Conservation (phyloP, 35 echinoderm and acorn worm genomes). For the Amphiura filiformis region DNA sequence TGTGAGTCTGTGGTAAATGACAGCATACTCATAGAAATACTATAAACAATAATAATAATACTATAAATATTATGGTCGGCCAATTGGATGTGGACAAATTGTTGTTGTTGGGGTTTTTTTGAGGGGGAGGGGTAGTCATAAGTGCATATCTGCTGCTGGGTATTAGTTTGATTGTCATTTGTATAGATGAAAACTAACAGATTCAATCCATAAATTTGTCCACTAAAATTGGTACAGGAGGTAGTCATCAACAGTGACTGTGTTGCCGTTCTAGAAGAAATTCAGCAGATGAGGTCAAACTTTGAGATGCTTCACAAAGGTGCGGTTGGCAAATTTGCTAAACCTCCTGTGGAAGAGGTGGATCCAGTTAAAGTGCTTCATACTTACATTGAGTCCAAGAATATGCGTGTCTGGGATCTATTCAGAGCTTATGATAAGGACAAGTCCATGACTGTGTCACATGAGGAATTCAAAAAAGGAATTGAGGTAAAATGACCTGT, state of each 20-base stretch:
- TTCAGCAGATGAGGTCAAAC: constrained; percentile 40
- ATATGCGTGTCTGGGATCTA: constrained; percentile 85
- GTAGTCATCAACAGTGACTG: constrained; percentile 83
- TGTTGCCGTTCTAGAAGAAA: constrained; percentile 48
- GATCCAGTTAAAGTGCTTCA: constrained; percentile 69
- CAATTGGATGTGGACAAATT: too few relatives aligned
- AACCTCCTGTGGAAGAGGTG: constrained; percentile 39
- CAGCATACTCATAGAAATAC: too few relatives aligned
- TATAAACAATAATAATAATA: too few relatives aligned
- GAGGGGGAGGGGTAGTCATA: too few relatives aligned
- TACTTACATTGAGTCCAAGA: constrained; percentile 78
- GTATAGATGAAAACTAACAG: too few relatives aligned
- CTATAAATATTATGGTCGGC: too few relatives aligned
- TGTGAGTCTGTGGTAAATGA: too few relatives aligned
- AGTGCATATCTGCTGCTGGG: too few relatives aligned
- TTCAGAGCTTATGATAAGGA: constrained; percentile 96
- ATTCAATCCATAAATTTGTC: too few relatives aligned
- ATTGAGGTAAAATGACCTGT: constrained; percentile 81
- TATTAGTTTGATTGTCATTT: too few relatives aligned
- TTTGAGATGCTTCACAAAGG: constrained; percentile 68
- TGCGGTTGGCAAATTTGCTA: constrained; percentile 74
- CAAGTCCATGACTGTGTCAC: constrained; percentile 82
- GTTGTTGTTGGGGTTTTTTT: too few relatives aligned
- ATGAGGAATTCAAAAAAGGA: constrained; percentile 90
- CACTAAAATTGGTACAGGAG: constrained; percentile 38